phyloP scores from a whole-genome alignment of 1,140 invertebrate genomes.

The Eueides isabella region DNA sequence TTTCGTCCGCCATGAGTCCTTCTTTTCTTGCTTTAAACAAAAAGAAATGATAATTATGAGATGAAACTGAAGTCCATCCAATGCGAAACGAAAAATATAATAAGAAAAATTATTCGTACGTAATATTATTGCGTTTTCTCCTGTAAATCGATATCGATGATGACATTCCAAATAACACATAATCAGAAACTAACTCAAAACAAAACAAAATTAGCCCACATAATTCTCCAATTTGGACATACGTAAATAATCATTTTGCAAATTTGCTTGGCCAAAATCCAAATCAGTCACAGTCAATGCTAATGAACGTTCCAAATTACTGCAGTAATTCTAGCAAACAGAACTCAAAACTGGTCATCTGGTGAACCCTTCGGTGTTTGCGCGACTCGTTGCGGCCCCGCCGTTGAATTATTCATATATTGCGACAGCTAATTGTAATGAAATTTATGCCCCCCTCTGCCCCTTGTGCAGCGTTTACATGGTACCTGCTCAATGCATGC shows the following conservation, averaged over 20 bases:
- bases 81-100: too few species aligned
- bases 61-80: too few species aligned
- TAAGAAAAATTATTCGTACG: too few species aligned
- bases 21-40: too few species aligned
- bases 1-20: too few species aligned
- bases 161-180: neutral
- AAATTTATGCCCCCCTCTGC: slow-evolving; percentile 67
- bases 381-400: slow-evolving; percentile 50
- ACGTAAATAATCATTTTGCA: slow-evolving; percentile 23
- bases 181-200: neutral
- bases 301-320: slow-evolving; percentile 66
- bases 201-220: slow-evolving; percentile 11
- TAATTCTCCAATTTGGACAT: slow-evolving; percentile 2
- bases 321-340: slow-evolving; percentile 66
- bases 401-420: slow-evolving; percentile 74
- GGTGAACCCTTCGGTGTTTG: slow-evolving; percentile 75
- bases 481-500: neutral
- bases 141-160: neutral
- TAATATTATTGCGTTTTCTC: too few species aligned
- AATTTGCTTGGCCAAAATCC: slow-evolving; percentile 50
- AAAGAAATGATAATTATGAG: too few species aligned
- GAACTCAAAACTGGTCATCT: slow-evolving; percentile 59
- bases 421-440: slow-evolving; percentile 78
- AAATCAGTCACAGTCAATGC: slow-evolving; percentile 40
- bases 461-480: slow-evolving; percentile 44